A percentile compares a stretch with the other conserved stretches of the same genome.
phyloP scores from a whole-genome alignment of 2,797 vertebrate genomes.

The Hippocampus kuda region DNA sequence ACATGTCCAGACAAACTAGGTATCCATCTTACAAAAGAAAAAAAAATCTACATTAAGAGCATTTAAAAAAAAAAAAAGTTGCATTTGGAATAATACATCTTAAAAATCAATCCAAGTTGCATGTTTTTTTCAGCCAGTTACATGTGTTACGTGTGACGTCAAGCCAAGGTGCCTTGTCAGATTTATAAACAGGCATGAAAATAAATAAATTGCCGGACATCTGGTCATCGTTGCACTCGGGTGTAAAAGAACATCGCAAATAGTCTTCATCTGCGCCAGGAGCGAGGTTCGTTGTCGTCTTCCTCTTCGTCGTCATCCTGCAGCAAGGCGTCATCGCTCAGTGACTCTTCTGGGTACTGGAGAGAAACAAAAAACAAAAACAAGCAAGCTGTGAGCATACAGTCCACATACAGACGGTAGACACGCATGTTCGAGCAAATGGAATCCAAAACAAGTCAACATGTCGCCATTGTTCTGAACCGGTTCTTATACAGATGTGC shows the following conservation, averaged over 20 bases:
- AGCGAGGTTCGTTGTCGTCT: conserved; percentile 91
- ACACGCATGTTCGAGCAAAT: background rate
- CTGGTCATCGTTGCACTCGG: conserved; percentile 21
- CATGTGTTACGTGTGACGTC: conserved; percentile 27
- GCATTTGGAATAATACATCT: conserved; percentile 63
- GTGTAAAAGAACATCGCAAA: background rate
- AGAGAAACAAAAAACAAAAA: conserved; percentile 7
- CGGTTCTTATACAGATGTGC: background rate
- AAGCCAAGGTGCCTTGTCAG: conserved; percentile 33
- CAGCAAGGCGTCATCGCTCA: conserved; percentile 87
- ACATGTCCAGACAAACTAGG: conserved; percentile 60
- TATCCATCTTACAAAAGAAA: conserved; percentile 30
- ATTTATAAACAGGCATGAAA: conserved; percentile 40
- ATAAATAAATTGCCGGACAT: conserved; percentile 36
- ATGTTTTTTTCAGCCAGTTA: conserved; percentile 43
- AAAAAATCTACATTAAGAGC: conserved; percentile 59
- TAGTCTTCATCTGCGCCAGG: conserved; percentile 93
- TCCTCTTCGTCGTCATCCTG: conserved; percentile 98
- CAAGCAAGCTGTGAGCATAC: background rate
- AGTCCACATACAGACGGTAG: background rate
- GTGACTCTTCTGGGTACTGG: conserved; percentile 88
- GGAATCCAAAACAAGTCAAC: background rate
- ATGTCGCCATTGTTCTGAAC: background rate
- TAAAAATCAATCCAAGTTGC: conserved; percentile 77
- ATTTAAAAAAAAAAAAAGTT: conserved; percentile 60